Percentiles rank a stretch among this genome's conserved stretches.
phyloP scores from a whole-genome alignment of 2,797 vertebrate species.

The Phrynocephalus vlangalii region DNA sequence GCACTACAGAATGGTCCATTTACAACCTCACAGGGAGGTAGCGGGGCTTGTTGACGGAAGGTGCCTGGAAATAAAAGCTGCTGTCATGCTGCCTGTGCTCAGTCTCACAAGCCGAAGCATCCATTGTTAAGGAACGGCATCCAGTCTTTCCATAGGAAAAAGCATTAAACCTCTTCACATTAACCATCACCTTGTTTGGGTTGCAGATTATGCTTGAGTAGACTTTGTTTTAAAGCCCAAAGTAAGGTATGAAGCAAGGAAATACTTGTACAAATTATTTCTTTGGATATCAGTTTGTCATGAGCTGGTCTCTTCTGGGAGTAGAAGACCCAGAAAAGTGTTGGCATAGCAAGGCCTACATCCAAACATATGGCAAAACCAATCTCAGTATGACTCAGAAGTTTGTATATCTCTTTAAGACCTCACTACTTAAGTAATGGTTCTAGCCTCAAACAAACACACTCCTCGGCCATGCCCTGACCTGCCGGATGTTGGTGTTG shows the following conservation, averaged over 20 bases:
- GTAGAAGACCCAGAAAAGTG: background rate
- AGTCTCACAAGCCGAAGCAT: background rate
- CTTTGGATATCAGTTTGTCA: background rate
- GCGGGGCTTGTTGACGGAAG: too few species aligned
- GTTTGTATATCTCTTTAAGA: too few species aligned
- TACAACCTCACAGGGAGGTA: background rate
- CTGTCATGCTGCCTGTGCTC: background rate
- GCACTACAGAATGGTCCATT: background rate
- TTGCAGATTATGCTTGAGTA: background rate
- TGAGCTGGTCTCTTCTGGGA: background rate
- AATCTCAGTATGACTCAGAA: too few species aligned
- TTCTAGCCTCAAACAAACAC: too few species aligned
- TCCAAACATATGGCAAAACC: too few species aligned
- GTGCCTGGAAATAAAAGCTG: background rate
- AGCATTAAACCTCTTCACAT: background rate
- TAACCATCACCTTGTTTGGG: too few species aligned
- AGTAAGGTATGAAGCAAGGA: background rate
- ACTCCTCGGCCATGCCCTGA: too few species aligned
- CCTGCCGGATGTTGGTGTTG: too few species aligned
- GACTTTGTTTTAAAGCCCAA: background rate
- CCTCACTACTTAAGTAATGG: too few species aligned
- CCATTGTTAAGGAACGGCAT: background rate
- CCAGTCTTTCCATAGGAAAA: background rate
- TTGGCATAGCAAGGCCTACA: too few species aligned
- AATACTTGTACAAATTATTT: background rate